A percentile compares a stretch with the other conserved stretches of the same genome.
phyloP scores from a whole-genome alignment of 2,113 vertebrate genomes.

The Microtus oregoni region DNA sequence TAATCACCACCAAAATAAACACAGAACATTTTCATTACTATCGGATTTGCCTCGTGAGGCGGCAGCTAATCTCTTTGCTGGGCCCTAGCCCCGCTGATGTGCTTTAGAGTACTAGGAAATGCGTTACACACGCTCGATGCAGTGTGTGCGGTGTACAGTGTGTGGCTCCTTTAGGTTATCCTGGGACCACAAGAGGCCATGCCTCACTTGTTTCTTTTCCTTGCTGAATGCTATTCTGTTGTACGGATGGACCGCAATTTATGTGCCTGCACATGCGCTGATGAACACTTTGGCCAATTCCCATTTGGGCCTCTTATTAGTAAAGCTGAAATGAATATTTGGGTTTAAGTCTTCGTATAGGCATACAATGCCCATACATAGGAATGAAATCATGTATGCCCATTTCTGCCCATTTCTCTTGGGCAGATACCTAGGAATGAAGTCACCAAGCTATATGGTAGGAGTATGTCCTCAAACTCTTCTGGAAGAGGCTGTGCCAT shows the following conservation, averaged over 20 bases:
- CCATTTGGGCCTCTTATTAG: not conserved
- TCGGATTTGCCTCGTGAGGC: not conserved
- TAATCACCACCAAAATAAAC: slow-evolving; percentile 37
- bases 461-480: not conserved
- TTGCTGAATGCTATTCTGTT: not conserved
- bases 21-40: not conserved
- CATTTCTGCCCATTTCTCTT: not conserved
- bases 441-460: not conserved
- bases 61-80: not conserved
- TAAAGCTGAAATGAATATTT: not conserved
- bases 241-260: not conserved
- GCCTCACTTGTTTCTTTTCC: not conserved
- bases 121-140: not conserved
- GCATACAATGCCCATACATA: not conserved
- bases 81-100: not conserved
- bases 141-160: not conserved
- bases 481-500: not conserved
- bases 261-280: not conserved
- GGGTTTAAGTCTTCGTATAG: not conserved
- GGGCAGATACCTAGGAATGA: not conserved
- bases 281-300: not conserved
- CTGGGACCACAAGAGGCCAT: not conserved
- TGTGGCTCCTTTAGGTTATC: not conserved
- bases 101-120: not conserved
- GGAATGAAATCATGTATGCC: too few relatives aligned